phyloP scores from a whole-genome alignment of 2,888 invertebrate genomes.

The Aricia artaxerxes region DNA sequence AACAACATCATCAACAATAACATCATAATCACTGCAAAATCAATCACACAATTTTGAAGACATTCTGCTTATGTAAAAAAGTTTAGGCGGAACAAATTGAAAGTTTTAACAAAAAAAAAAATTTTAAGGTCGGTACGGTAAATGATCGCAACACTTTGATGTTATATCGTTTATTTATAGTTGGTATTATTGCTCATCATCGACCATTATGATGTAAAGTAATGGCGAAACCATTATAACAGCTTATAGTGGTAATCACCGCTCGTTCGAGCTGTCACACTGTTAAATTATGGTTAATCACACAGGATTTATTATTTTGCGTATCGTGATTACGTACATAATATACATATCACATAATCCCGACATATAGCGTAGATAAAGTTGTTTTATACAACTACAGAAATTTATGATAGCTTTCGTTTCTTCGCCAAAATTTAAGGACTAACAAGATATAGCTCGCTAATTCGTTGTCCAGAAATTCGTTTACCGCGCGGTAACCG shows the following conservation, averaged over 20 bases:
- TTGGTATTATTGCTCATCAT: not conserved
- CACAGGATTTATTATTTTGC: not conserved
- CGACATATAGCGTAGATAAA: no score
- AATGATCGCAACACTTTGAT: not conserved
- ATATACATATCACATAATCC: no score
- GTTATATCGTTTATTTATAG: not conserved
- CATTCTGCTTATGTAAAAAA: not conserved
- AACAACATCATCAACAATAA: no score
- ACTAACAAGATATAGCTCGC: no score
- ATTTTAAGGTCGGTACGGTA: not conserved
- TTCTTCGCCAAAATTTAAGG: no score
- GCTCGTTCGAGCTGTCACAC: not conserved
- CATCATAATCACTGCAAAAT: not conserved
- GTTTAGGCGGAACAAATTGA: not conserved
- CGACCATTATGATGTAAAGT: not conserved
- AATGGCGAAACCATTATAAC: not conserved
- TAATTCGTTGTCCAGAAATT: no score
- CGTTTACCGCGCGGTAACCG: no score
- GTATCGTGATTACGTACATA: not conserved
- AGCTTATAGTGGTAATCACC: not conserved
- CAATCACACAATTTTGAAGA: not conserved
- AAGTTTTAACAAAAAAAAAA: not conserved
- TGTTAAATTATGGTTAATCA: conserved; percentile 7
- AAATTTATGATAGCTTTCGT: no score
- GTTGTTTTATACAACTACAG: no score